A percentile compares a stretch with the other conserved stretches of the same genome.
phyloP scores from a whole-genome alignment of 2,888 invertebrate genomes.

The Synanthedon andrenaeformis region DNA sequence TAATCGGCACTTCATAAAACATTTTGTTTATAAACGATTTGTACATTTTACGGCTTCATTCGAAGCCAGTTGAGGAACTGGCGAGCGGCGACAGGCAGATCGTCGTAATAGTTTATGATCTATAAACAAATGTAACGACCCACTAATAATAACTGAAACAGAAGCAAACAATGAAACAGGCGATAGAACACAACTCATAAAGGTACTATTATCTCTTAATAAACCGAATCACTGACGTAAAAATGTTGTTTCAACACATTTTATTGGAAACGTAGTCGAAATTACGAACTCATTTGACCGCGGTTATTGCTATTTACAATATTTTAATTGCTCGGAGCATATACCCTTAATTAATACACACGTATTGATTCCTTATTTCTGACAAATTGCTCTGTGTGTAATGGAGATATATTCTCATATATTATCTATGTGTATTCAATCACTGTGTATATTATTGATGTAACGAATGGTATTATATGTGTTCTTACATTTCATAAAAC shows the following conservation, averaged over 20 bases:
- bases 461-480: too few species aligned
- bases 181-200: conserved; percentile 52
- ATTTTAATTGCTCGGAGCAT: conserved; percentile 5
- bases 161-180: conserved; percentile 62
- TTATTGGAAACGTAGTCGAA: conserved; percentile 38
- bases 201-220: conserved; percentile 68
- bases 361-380: too few species aligned
- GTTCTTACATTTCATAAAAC: too few species aligned
- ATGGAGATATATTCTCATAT: too few species aligned
- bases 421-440: too few species aligned
- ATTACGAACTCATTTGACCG: conserved; percentile 42
- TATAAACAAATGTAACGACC: conserved; percentile 63
- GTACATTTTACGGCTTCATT: conserved; percentile 53
- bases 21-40: conserved; percentile 52
- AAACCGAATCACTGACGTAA: conserved; percentile 54
- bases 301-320: conserved; percentile 19
- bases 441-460: too few species aligned
- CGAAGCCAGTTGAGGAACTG: conserved; percentile 57
- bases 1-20: conserved; percentile 33
- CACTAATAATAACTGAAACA: conserved; percentile 68
- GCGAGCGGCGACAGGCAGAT: conserved; percentile 56
- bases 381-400: too few species aligned
- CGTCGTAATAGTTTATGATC: conserved; percentile 60
- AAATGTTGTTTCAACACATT: conserved; percentile 53
- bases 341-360: too few species aligned